Evolutionary conservation across 2,797 vertebrate genomes (phyloP), one percentile per base, ranked within the genome.

Genomic region (Gila robusta): DNA sequence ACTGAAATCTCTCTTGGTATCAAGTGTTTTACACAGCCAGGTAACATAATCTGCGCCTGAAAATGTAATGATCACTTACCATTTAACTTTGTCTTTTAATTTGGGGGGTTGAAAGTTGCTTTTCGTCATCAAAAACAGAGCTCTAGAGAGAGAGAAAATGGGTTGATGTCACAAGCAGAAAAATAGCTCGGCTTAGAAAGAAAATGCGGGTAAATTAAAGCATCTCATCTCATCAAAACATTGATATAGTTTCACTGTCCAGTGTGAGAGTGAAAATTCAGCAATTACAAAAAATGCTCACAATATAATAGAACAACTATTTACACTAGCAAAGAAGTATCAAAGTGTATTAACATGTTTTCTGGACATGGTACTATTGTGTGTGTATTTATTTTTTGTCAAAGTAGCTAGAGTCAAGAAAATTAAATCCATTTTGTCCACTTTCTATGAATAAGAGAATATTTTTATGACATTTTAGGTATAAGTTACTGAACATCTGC

Each of bases 91-190:
- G 92, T 97, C 96, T 92, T 96, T 97, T 92, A 97, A 92, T 91
- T 97, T 97, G 80, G 97, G 97, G 85, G 97, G 96, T 79, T 97
- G 97, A 90, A 97, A 97, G 91, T 96, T 97, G 92, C 97, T 97
- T 95, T 97, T 97, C 0, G 97, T 97, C 97, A 97, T 97, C 90
- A 97, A 92, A 93, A 97, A 97, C 86, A 97, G 95, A 56, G 97
- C 97, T 93, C 97, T 97, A 87, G 10, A 72, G 37, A 37, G 59
- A 28, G 16, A 87, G 9, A 79, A 35, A 71, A 73, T 11, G 5
- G 8, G 12, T 35, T 59, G 8, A 37, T 41, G 41, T 56, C 28
- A 80, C 39, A 19, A 64, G 54, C 69, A 41, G n/a, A 66, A 71
- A 49, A 69, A 54, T 19, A 41, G 17, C 3, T 16, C 35, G 10